Percentiles rank a stretch among this genome's conserved stretches.
Evolutionary conservation across 2,113 vertebrate genomes (phyloP).

Genomic region (Cheilinus undulatus): DNA sequence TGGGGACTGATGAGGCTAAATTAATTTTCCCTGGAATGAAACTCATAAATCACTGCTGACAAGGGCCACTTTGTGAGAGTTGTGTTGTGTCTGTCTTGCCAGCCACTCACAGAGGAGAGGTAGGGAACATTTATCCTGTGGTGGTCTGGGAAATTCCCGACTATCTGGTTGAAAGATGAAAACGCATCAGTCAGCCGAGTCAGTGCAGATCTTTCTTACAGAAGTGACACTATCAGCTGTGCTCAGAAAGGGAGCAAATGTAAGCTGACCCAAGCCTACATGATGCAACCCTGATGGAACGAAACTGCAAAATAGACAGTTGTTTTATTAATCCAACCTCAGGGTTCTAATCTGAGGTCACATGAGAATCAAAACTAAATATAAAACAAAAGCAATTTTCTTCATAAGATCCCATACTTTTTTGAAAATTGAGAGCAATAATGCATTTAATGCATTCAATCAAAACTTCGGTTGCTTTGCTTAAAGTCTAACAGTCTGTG

Average conservation of each 20-base stretch:
- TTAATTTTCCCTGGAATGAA: slow-evolving; percentile 81
- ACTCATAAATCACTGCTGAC: slow-evolving; percentile 79
- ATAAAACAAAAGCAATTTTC: no score
- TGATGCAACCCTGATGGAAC: background rate
- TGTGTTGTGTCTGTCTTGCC: slow-evolving; percentile 69
- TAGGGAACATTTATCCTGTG: slow-evolving; percentile 67
- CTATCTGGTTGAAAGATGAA: slow-evolving; percentile 44
- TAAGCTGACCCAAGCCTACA: background rate
- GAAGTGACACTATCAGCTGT: slow-evolving; percentile 39
- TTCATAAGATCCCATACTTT: background rate
- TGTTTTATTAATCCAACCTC: background rate
- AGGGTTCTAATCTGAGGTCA: background rate
- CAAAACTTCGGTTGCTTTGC: no score
- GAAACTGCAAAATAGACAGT: background rate
- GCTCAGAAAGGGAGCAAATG: slow-evolving; percentile 24
- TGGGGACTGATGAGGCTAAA: slow-evolving; percentile 75
- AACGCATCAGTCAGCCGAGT: slow-evolving; percentile 54
- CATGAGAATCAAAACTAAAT: no score
- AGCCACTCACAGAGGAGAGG: slow-evolving; percentile 52
- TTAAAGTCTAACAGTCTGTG: no score
- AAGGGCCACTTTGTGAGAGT: slow-evolving; percentile 73
- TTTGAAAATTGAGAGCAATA: no score
- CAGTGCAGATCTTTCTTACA: slow-evolving; percentile 33
- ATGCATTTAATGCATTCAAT: no score
- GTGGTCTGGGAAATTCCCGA: slow-evolving; percentile 66